Evolutionary conservation across 2,113 vertebrate species (phyloP), one percentile per base, ranked within the genome.

Genomic region (Nerophis lumbriciformis): DNA sequence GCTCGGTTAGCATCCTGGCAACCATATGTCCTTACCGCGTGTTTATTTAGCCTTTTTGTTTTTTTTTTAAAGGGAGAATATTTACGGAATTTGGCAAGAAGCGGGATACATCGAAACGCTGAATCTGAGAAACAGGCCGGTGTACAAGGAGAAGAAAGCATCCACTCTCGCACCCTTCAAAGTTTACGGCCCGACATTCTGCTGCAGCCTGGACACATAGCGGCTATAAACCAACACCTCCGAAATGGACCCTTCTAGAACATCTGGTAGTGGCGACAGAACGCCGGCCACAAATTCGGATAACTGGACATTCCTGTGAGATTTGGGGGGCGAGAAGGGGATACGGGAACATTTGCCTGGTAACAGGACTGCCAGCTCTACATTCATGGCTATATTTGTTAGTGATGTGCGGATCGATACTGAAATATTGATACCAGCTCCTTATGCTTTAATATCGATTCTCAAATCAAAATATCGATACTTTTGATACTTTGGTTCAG

Each of bases 211-310:
- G 9, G 10, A 42, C 54, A 57, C 36, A 16, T 19, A 19, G 54
- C 9, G 39, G 54, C 54, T 42, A n/a, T 42, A 44, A 57, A 57
- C 54, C n/a, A 16, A 44, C 38, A 44, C 54, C 54, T 42, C 54
- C 6, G 10, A 10, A 19, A 57, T 16, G 38, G 16, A 9, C n/a
- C 12, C 2, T 57, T 44, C n/a, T 16, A 19, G n/a, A 42, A 57
- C 42, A 57, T 44, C 38, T 35, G 15, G 28, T 28, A 28, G 28
- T 28, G 28, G 28, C 28, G 1, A 28, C 28, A 28, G 28, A 28
- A 28, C 28, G 28, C 28, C 28, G 28, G 28, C 28, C 28, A 28
- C 28, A 28, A 28, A 28, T 28, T 28, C 28, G 28, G 28, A 28
- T 28, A 28, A 28, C 28, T 28, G 28, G 28, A 28, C 28, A 28